Evolutionary conservation across 2,797 vertebrate species (phyloP), one percentile per base, ranked within the genome.

Genomic region (Chelon auratus): DNA sequence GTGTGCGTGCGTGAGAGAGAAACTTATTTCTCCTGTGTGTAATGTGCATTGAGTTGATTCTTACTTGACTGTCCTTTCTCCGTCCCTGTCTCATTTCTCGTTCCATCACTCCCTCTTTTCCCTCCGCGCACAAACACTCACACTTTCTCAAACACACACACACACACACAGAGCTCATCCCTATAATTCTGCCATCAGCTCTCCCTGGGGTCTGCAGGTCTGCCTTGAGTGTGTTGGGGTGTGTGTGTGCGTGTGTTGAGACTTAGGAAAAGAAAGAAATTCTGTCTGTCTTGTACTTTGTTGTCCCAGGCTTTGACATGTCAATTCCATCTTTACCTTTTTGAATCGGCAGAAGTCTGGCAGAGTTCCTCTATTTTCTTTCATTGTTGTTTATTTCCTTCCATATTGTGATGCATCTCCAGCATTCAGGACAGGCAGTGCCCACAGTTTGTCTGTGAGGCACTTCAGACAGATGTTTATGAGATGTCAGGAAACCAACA

Each of bases 401-500:
- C 24, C 45, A 9, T 63, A 54, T 76, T 77, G 59, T 56, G 78
- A 77, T 67, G 50, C 68, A 55, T 54, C 60, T 60, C 13, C 45
- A 57, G 51, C 24, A 18, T 64, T 70, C 77, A 75, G 54, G 26
- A 68, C 77, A 75, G 54, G 26, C 62, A 13, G 56, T 68, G 69
- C 77, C 69, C 10, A 17, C 60, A 30, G 76, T 77, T 78, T 78
- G 66, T 84, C 71, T 81, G 56, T 47, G 60, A 81, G 78, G 80
- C 58, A 68, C 87, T 83, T 85, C 69, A 85, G 73, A 76, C 57
- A 56, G 77, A 64, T 6, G 77, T 84, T 86, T 73, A 68, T 58
- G 68, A 81, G 82, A 79, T 83, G 77, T 85, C 82, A 87, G 67
- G 70, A 77, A 77, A 83, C 63, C 68, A 68, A 73, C 84, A 78